These are phyloP conservation scores for Thera britannica DNA, from an alignment of 2,888 invertebrate genomes.

Conservation along the genomic window DNA sequence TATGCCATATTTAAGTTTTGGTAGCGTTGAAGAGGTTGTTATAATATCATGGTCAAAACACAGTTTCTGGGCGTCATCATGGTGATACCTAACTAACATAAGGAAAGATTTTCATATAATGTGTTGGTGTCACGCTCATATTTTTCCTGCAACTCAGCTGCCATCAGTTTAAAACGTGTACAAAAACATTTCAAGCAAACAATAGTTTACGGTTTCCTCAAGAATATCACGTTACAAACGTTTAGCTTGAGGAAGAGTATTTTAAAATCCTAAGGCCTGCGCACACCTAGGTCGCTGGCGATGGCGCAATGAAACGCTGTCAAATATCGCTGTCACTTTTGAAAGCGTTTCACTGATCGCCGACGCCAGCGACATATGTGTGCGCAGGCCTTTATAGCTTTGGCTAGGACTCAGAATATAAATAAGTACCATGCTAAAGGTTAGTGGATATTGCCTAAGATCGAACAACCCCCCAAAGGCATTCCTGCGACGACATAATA, in stretches of 20 bases:
- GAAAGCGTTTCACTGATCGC: no score
- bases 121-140: constrained; percentile 4
- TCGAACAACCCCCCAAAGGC: constrained; percentile 37
- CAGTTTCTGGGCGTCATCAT: no score
- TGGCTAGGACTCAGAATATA: constrained; percentile 4
- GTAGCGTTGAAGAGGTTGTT: no score
- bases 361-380: no score
- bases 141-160: constrained; percentile 2
- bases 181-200: constrained; percentile 8
- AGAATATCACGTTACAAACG: constrained; percentile 29
- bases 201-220: constrained; percentile 20
- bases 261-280: constrained; percentile 22
- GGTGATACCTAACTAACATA: neutral
- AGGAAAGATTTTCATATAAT: neutral
- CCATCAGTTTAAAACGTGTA: constrained; percentile 9
- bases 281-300: no score
- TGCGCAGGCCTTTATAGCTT: neutral
- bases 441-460: constrained; percentile 37
- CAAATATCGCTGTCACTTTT: no score
- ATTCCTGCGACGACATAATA: constrained; percentile 19
- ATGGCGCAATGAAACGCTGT: no score
- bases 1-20: no score
- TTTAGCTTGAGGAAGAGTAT: constrained; percentile 29
- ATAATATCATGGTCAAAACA: no score
- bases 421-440: constrained; percentile 1